Conservation (phyloP, 2,113 vertebrate genomes). For the Actinemys pallida region DNA sequence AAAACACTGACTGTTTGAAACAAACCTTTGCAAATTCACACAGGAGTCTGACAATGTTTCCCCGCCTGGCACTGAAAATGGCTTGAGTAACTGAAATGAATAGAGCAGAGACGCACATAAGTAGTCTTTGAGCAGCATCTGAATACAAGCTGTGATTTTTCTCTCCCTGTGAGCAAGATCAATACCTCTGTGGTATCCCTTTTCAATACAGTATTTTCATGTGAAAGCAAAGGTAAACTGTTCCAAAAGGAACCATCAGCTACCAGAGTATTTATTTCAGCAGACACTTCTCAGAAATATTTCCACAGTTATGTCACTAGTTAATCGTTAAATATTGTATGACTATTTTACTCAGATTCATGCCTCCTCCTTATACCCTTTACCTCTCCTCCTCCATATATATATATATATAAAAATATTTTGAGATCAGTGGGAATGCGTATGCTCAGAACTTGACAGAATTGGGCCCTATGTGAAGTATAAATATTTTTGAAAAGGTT, state of each 20-base stretch:
- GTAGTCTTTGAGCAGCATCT: background rate
- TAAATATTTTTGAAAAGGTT: background rate
- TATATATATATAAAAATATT: background rate
- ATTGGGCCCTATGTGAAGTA: background rate
- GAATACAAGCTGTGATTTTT: slow-evolving; percentile 20
- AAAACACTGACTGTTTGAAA: background rate
- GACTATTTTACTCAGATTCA: background rate
- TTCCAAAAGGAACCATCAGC: slow-evolving; percentile 45
- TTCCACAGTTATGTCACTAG: slow-evolving; percentile 6
- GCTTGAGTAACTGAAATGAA: background rate
- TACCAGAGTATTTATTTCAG: slow-evolving; percentile 23
- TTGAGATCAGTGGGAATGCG: background rate
- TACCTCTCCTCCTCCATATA: fast-evolving
- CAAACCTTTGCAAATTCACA: background rate
- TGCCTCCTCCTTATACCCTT: background rate
- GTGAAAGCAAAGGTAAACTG: slow-evolving; percentile 40
- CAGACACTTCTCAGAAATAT: slow-evolving; percentile 40
- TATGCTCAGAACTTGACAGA: background rate
- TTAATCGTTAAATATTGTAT: background rate
- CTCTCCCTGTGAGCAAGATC: slow-evolving; percentile 18
- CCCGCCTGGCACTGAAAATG: background rate
- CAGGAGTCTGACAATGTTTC: background rate
- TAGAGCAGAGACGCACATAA: background rate
- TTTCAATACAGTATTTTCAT: slow-evolving; percentile 43
- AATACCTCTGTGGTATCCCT: slow-evolving; percentile 16